Conservation (phyloP, 2,797 vertebrate species). For the Galaxias olidus region DNA sequence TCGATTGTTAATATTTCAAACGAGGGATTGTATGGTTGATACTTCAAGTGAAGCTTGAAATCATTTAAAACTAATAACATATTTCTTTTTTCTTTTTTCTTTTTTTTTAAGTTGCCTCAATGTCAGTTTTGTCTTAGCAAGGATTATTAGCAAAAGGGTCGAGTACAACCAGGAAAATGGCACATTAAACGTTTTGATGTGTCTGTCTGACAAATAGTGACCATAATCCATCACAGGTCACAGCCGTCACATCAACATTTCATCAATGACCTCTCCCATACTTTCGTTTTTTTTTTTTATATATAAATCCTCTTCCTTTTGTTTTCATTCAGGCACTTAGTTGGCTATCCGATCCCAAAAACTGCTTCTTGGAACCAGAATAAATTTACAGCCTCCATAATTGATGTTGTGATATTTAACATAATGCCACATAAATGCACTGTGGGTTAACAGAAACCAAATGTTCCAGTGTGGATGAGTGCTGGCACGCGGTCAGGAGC, state of each 20-base stretch:
- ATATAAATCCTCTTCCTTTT: constrained; percentile 21
- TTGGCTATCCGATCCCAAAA: constrained; percentile 10
- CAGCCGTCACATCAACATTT: constrained; percentile 9
- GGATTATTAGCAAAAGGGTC: no score
- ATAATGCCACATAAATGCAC: constrained; percentile 26
- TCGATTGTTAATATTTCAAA: no score
- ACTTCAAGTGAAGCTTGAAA: no score
- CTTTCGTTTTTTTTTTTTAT: no score
- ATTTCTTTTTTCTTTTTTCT: no score
- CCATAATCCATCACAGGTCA: constrained; percentile 6
- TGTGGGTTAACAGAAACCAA: constrained; percentile 31
- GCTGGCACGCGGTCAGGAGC: constrained; percentile 6
- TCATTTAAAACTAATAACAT: no score
- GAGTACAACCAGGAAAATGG: no score
- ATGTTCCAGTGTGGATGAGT: constrained; percentile 20
- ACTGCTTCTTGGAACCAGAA: constrained; percentile 16
- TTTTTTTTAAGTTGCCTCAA: no score
- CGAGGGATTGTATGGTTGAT: no score
- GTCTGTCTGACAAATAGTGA: constrained; percentile 11
- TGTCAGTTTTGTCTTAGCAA: no score
- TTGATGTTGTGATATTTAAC: constrained; percentile 30
- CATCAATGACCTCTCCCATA: not conserved
- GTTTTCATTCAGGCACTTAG: constrained; percentile 9
- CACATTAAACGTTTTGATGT: no score
- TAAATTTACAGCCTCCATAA: constrained; percentile 27